Evolutionary conservation across 2,113 vertebrate genomes (phyloP).

Genomic region (Hemibagrus wyckioides): DNA sequence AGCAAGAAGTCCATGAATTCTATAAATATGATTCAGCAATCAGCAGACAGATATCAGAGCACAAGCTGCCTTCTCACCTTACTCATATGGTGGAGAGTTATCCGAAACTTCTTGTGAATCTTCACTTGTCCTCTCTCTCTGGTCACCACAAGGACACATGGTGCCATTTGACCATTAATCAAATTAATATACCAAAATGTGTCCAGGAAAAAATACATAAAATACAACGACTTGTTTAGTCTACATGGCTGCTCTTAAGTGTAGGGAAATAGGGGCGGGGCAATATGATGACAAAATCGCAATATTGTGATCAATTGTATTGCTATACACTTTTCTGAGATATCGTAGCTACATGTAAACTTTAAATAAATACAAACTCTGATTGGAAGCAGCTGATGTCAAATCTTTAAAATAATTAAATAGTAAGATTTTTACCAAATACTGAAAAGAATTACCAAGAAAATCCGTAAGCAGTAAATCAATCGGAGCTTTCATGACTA

Average conservation of each 20-base stretch:
- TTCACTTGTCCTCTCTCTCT: not conserved
- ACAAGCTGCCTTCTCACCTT: conserved; percentile 18
- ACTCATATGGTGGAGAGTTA: too few relatives aligned
- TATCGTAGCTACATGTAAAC: not conserved
- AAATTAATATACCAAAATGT: not conserved
- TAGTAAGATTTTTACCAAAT: not conserved
- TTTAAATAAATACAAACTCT: not conserved
- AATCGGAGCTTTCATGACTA: not conserved
- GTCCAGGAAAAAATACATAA: not conserved
- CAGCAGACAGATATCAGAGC: not conserved
- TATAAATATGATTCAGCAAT: not conserved
- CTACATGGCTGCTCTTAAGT: not conserved
- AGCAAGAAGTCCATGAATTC: not conserved
- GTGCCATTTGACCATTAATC: not conserved
- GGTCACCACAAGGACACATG: not conserved
- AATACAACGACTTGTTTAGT: not conserved
- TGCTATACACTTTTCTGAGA: not conserved
- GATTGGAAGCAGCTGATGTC: not conserved
- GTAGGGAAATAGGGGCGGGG: too few relatives aligned
- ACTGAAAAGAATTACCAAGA: not conserved
- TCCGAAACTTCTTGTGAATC: not conserved
- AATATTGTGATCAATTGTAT: not conserved
- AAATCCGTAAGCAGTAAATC: not conserved
- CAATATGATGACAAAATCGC: not conserved
- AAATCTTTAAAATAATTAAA: not conserved